phyloP scores from a whole-genome alignment of 2,888 invertebrate species.

The Erebia aethiops region DNA sequence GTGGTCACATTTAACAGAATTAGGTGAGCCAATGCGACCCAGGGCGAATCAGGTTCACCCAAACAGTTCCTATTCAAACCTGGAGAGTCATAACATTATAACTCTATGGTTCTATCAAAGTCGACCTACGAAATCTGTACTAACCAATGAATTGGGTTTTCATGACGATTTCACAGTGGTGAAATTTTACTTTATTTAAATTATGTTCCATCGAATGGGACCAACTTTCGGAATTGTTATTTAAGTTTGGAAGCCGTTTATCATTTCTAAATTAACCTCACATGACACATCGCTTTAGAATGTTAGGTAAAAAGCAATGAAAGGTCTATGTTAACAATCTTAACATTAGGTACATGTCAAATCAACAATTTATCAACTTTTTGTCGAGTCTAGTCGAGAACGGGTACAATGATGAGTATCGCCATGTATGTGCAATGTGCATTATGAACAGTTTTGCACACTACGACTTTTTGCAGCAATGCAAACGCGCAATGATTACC shows the following conservation, averaged over 20 bases:
- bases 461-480: background rate
- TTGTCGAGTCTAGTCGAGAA: constrained; percentile 32
- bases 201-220: background rate
- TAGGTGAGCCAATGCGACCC: too few species aligned
- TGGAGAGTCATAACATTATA: too few species aligned
- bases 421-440: constrained; percentile 32
- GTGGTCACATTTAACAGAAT: too few species aligned
- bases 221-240: background rate
- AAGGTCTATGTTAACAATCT: constrained; percentile 23
- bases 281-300: background rate
- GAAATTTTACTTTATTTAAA: background rate
- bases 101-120: too few species aligned
- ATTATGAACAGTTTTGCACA: constrained; percentile 9
- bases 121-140: too few species aligned
- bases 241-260: constrained; percentile 9
- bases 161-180: constrained; percentile 5
- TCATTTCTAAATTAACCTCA: constrained; percentile 17
- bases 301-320: constrained; percentile 22
- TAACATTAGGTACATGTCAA: constrained; percentile 33
- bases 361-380: constrained; percentile 37
- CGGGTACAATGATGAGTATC: constrained; percentile 31
- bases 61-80: too few species aligned
- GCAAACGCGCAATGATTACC: too few species aligned
- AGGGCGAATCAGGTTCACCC: too few species aligned
- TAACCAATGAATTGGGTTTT: constrained; percentile 1